Evolutionary conservation across 2,888 invertebrate genomes (phyloP).

Genomic region (Diabrotica balteata): DNA sequence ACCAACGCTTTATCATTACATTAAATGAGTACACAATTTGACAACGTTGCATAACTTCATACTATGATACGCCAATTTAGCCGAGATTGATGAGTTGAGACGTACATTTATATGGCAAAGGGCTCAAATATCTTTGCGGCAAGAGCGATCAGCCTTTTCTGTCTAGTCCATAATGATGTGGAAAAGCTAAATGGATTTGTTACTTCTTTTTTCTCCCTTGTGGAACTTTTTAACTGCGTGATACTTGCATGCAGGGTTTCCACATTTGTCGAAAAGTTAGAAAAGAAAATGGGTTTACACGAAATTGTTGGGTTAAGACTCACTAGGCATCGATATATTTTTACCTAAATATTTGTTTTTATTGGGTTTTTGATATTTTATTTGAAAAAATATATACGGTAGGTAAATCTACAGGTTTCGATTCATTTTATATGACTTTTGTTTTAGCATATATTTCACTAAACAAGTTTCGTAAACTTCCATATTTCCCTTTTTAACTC

Average conservation of each 20-base stretch:
- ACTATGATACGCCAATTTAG: slow-evolving; percentile 15
- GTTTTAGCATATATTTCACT: too few species aligned
- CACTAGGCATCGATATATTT: too few species aligned
- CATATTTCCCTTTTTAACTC: too few species aligned
- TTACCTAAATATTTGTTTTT: too few species aligned
- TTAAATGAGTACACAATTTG: too few species aligned
- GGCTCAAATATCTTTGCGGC: slow-evolving; percentile 23
- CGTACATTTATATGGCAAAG: slow-evolving; percentile 26
- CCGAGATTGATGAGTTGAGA: slow-evolving; percentile 31
- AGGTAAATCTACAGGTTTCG: too few species aligned
- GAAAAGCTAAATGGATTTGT: slow-evolving; percentile 35
- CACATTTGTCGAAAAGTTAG: slow-evolving; percentile 2
- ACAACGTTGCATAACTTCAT: too few species aligned
- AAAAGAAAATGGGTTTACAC: not conserved
- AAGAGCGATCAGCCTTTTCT: slow-evolving; percentile 22
- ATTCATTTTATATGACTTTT: too few species aligned
- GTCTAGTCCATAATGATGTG: slow-evolving; percentile 28
- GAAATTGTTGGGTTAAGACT: not conserved
- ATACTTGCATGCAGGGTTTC: slow-evolving; percentile 3
- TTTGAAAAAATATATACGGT: too few species aligned
- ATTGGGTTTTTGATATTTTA: too few species aligned
- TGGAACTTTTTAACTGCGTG: slow-evolving; percentile 8
- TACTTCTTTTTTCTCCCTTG: slow-evolving; percentile 24
- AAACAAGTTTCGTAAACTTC: too few species aligned
- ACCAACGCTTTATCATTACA: too few species aligned